Evolutionary conservation across 2,888 invertebrate species (phyloP).

Genomic region (Drepana falcataria): DNA sequence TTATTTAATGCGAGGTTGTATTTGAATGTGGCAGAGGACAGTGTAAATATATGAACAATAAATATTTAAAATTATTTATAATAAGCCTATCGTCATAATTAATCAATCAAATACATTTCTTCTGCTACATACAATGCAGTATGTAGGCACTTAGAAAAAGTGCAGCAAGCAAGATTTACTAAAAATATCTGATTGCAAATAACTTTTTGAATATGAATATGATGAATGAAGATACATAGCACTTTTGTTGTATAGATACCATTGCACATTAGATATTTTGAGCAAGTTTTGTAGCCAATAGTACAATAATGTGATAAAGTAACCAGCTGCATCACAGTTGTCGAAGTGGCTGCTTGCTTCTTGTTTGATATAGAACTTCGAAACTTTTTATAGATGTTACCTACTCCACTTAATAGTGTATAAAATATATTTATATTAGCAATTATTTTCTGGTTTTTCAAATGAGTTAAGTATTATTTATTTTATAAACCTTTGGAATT

Average conservation of each 20-base stretch:
- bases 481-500: too few relatives aligned
- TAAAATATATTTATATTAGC: too few relatives aligned
- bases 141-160: neutral
- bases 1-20: neutral
- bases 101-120: neutral
- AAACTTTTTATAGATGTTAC: neutral
- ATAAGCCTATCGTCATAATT: too few relatives aligned
- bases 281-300: conserved; percentile 9
- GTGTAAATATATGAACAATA: too few relatives aligned
- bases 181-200: neutral
- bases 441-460: too few relatives aligned
- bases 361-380: neutral
- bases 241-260: too few relatives aligned
- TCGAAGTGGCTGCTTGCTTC: neutral
- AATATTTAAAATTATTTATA: too few relatives aligned
- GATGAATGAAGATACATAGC: too few relatives aligned
- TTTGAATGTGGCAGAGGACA: neutral
- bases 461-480: too few relatives aligned
- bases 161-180: neutral
- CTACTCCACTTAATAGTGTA: too few relatives aligned
- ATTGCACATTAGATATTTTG: too few relatives aligned
- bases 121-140: neutral
- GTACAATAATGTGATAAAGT: conserved; percentile 7
- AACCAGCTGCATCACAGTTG: neutral
- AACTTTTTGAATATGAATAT: too few relatives aligned